phyloP scores from a whole-genome alignment of 2,888 invertebrate species.

The Dolichopus griseipennis region DNA sequence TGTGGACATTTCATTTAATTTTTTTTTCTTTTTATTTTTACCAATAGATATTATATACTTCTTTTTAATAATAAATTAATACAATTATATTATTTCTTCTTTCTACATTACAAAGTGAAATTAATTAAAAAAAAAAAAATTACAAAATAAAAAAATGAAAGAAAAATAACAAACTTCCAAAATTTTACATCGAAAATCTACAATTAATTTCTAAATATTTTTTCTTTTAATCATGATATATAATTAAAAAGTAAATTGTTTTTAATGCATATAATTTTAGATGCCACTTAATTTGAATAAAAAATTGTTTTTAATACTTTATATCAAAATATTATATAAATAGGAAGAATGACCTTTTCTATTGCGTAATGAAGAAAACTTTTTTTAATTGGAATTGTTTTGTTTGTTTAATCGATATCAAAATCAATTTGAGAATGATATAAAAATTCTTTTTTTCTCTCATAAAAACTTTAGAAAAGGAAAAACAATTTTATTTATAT shows the following conservation, averaged over 20 bases:
- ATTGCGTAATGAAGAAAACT: background rate
- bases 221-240: background rate
- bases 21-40: too few relatives aligned
- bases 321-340: background rate
- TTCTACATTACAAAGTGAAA: background rate
- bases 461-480: background rate
- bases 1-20: background rate
- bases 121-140: too few relatives aligned
- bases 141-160: background rate
- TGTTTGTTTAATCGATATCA: background rate
- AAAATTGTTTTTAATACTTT: background rate
- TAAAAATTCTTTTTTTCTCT: background rate
- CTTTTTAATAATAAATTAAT: background rate
- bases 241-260: background rate
- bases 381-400: background rate
- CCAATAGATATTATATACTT: too few relatives aligned
- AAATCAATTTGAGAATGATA: background rate
- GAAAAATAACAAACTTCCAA: background rate
- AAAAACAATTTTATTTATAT: background rate
- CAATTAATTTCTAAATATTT: background rate
- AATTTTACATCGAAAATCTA: background rate
- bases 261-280: background rate
- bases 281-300: background rate
- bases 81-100: background rate
- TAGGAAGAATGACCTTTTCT: background rate